Evolutionary conservation across 1,140 invertebrate genomes (phyloP).

Genomic region (Notospermus geniculatus): DNA sequence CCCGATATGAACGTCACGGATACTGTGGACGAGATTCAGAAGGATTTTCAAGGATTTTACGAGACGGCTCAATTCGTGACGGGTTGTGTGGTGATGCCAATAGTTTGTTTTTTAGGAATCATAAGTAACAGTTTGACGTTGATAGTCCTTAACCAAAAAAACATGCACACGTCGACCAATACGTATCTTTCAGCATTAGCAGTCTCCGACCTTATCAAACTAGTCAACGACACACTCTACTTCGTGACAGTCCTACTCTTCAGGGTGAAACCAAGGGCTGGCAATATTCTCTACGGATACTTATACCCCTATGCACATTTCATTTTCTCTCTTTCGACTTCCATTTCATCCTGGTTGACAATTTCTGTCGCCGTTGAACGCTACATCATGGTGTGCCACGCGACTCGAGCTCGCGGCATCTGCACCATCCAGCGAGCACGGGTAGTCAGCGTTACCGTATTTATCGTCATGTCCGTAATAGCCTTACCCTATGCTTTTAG

Average conservation of each 20-base stretch:
- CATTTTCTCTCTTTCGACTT: conserved; percentile 51
- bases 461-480: conserved; percentile 41
- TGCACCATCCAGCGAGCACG: conserved; percentile 66
- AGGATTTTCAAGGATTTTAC: conserved; percentile 39
- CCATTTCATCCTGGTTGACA: conserved; percentile 83
- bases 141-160: conserved; percentile 69
- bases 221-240: conserved; percentile 70
- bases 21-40: not conserved
- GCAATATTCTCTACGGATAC: conserved; percentile 31
- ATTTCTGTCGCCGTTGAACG: conserved; percentile 91
- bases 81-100: conserved; percentile 65
- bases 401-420: conserved; percentile 77
- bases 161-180: conserved; percentile 75
- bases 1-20: too few species aligned
- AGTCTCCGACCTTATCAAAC: conserved; percentile 71
- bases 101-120: conserved; percentile 69
- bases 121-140: conserved; percentile 72
- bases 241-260: conserved; percentile 62
- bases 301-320: conserved; percentile 54
- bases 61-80: conserved; percentile 46
- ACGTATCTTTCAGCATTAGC: conserved; percentile 72
- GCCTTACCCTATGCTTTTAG: conserved; percentile 46
- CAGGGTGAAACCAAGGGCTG: conserved; percentile 29
- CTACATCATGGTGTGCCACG: conserved; percentile 93
- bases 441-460: conserved; percentile 39